Evolutionary conservation across 2,888 invertebrate species (phyloP).

Genomic region (Idaea dimidiata): DNA sequence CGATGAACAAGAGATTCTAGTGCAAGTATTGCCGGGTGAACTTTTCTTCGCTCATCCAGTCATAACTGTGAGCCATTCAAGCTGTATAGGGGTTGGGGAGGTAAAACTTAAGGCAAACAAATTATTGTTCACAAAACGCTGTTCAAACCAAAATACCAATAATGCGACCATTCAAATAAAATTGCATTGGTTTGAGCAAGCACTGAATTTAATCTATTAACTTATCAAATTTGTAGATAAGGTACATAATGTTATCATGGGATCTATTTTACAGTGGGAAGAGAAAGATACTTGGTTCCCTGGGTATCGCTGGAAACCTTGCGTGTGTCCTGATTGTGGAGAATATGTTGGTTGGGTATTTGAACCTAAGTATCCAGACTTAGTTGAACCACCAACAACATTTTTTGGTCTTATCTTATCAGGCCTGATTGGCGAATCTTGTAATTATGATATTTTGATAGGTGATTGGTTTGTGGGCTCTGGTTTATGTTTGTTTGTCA

Average conservation of each 20-base stretch:
- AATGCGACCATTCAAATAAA: slow-evolving; percentile 7
- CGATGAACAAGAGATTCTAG: slow-evolving; percentile 43
- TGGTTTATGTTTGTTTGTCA: slow-evolving; percentile 11
- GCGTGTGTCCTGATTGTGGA: slow-evolving; percentile 80
- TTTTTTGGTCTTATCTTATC: slow-evolving; percentile 55
- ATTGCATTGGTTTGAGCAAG: slow-evolving; percentile 3
- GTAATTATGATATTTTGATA: slow-evolving; percentile 49
- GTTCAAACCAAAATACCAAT: background rate
- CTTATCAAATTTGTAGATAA: slow-evolving; percentile 5
- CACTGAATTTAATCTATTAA: background rate
- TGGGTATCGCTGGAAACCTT: slow-evolving; percentile 80
- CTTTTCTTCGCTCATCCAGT: slow-evolving; percentile 48
- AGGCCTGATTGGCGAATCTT: slow-evolving; percentile 52
- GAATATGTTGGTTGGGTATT: slow-evolving; percentile 80
- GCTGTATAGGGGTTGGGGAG: slow-evolving; percentile 51
- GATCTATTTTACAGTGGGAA: slow-evolving; percentile 68
- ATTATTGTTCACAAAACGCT: background rate
- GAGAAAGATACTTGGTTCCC: slow-evolving; percentile 80
- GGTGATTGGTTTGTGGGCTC: slow-evolving; percentile 27
- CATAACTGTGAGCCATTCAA: slow-evolving; percentile 44
- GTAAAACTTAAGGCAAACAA: slow-evolving; percentile 34
- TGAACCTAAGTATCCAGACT: slow-evolving; percentile 51
- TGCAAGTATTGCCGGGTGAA: slow-evolving; percentile 50
- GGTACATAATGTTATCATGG: background rate
- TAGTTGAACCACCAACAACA: slow-evolving; percentile 29